These are phyloP conservation scores for Nemoura dubitans DNA, from an alignment of 2,888 invertebrate genomes.

Conservation along the genomic window DNA sequence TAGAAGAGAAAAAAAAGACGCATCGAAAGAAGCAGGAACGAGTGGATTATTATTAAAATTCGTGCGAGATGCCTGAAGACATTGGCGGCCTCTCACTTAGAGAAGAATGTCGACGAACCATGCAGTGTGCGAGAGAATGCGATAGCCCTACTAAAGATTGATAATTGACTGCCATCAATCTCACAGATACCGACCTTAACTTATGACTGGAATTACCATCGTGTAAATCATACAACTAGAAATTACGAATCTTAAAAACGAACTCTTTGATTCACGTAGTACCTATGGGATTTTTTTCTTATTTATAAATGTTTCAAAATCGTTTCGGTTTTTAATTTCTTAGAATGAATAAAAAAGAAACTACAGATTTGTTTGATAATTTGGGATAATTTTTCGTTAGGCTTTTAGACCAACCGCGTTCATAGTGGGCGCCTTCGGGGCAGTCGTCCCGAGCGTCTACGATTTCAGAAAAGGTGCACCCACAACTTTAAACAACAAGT, in stretches of 20 bases:
- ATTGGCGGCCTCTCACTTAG: slow-evolving; percentile 34
- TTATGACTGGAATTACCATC: slow-evolving; percentile 8
- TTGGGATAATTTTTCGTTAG: slow-evolving; percentile 26
- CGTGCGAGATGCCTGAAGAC: slow-evolving; percentile 41
- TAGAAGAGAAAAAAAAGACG: not conserved
- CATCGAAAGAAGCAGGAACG: not conserved
- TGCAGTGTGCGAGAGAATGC: not conserved
- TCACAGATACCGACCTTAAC: slow-evolving; percentile 13
- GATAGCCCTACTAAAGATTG: slow-evolving; percentile 31
- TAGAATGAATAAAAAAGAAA: slow-evolving; percentile 22
- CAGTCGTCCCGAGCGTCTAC: not conserved
- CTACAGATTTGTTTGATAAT: slow-evolving; percentile 13
- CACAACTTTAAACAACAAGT: slow-evolving; percentile 12
- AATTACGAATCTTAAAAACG: slow-evolving; percentile 28
- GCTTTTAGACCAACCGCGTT: not conserved
- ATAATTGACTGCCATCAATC: slow-evolving; percentile 41
- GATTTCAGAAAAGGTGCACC: slow-evolving; percentile 28
- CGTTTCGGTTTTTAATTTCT: slow-evolving; percentile 26
- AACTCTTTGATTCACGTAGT: slow-evolving; percentile 9
- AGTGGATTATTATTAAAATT: not conserved
- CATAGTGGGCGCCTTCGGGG: not conserved
- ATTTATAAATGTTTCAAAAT: not conserved
- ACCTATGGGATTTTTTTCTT: not conserved
- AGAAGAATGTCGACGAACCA: slow-evolving; percentile 34
- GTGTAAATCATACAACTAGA: slow-evolving; percentile 38